These are phyloP conservation scores for Brachionus plicatilis DNA, from an alignment of 1,140 invertebrate species.

Conservation along the genomic window DNA sequence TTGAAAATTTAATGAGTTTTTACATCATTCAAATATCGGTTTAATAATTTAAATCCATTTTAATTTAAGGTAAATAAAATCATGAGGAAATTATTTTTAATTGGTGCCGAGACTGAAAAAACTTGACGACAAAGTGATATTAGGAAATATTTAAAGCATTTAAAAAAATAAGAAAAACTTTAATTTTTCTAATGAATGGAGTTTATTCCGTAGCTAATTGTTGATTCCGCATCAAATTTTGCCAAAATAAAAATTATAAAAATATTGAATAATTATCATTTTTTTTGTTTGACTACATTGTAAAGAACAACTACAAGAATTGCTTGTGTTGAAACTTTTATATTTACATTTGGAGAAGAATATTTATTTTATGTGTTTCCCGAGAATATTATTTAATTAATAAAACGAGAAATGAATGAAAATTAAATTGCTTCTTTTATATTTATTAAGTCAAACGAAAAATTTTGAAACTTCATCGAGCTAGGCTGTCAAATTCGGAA, in stretches of 20 bases:
- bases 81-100: not conserved
- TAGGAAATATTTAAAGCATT: not conserved
- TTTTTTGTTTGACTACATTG: not conserved
- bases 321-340: not conserved
- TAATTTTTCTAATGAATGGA: not conserved
- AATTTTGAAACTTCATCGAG: not conserved
- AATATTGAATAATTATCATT: not conserved
- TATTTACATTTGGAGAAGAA: not conserved
- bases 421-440: not conserved
- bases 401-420: not conserved
- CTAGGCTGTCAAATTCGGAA: not conserved
- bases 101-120: not conserved
- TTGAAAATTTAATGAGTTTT: not conserved
- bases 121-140: not conserved
- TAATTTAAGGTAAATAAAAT: not conserved
- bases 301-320: not conserved
- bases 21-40: not conserved
- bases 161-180: not conserved
- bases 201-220: not conserved
- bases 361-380: constrained; percentile 1
- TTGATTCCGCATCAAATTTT: not conserved
- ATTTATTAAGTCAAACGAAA: not conserved
- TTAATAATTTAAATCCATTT: not conserved
- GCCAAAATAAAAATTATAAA: not conserved
- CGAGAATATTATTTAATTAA: not conserved